Conservation (phyloP, 2,113 vertebrate genomes). For the Chloebia gouldiae region DNA sequence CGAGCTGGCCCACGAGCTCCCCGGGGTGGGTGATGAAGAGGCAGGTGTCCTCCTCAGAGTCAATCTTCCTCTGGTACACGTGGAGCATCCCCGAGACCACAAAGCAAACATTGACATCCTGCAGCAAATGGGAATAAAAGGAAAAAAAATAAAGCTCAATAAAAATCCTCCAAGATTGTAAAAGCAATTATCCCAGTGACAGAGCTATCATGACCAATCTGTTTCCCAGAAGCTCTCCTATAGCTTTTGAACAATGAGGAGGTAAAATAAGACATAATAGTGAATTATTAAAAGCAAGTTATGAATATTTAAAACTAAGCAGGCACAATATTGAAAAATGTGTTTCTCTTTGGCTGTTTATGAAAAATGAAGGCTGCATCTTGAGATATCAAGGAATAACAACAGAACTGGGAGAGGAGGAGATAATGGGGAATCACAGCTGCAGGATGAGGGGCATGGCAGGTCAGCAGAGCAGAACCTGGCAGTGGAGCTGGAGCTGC, state of each 20-base stretch:
- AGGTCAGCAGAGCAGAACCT: background rate
- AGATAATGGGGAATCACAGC: background rate
- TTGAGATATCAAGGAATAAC: background rate
- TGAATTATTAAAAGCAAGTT: conserved; percentile 52
- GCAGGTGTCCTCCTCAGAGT: conserved; percentile 87
- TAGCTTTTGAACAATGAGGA: background rate
- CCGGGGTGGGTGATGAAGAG: conserved; percentile 90
- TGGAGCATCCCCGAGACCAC: conserved; percentile 90
- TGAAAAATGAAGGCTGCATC: background rate
- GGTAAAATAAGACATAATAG: conserved; percentile 21
- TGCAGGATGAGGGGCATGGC: background rate
- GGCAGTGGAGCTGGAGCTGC: background rate
- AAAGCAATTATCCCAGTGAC: background rate
- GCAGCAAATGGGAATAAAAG: background rate
- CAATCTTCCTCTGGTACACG: conserved; percentile 89
- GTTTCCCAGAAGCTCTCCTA: background rate
- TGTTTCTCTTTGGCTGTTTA: background rate
- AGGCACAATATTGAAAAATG: background rate
- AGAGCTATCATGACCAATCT: background rate
- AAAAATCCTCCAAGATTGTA: background rate
- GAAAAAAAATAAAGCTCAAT: background rate
- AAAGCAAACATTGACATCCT: conserved; percentile 91
- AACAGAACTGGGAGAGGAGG: background rate
- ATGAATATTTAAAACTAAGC: conserved; percentile 43
- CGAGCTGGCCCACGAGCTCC: conserved; percentile 92